Conservation (phyloP, 1,140 invertebrate genomes). For the Caenorhabditis remanei region DNA sequence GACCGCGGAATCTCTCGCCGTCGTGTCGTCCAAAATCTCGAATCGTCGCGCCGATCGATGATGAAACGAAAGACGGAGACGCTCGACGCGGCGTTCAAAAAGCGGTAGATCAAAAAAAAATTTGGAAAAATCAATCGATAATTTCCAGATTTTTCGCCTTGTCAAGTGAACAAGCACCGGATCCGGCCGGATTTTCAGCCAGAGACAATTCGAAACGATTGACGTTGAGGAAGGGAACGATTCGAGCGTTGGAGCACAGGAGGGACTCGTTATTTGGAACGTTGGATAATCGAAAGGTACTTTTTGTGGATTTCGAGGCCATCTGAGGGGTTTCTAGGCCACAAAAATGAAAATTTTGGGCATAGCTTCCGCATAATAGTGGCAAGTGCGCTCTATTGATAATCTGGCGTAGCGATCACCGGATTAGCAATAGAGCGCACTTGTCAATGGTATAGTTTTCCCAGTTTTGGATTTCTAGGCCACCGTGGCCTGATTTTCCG, state of each 20-base stretch:
- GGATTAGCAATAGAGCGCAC: too few species aligned
- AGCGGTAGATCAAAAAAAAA: slow-evolving; percentile 28
- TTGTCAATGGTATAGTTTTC: too few species aligned
- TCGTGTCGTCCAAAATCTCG: slow-evolving; percentile 73
- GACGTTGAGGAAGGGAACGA: slow-evolving; percentile 71
- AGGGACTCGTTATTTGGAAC: slow-evolving; percentile 70
- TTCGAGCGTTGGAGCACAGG: slow-evolving; percentile 70
- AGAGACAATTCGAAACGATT: slow-evolving; percentile 65
- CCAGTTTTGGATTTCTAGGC: too few species aligned
- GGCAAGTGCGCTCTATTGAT: too few species aligned
- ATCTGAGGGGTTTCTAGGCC: too few species aligned
- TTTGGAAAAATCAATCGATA: neutral
- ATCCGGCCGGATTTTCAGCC: slow-evolving; percentile 56
- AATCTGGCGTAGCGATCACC: too few species aligned
- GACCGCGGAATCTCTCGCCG: slow-evolving; percentile 71
- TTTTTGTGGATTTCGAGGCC: neutral
- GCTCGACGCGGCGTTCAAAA: slow-evolving; percentile 76
- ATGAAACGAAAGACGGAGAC: slow-evolving; percentile 75
- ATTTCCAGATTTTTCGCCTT: slow-evolving; percentile 72
- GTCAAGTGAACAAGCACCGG: slow-evolving; percentile 66
- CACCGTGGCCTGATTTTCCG: too few species aligned
- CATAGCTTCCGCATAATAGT: too few species aligned
- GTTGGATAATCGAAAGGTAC: slow-evolving; percentile 68
- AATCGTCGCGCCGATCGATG: slow-evolving; percentile 72
- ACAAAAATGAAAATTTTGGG: too few species aligned